phyloP scores from a whole-genome alignment of 1,140 invertebrate genomes.

The Argopecten irradians region DNA sequence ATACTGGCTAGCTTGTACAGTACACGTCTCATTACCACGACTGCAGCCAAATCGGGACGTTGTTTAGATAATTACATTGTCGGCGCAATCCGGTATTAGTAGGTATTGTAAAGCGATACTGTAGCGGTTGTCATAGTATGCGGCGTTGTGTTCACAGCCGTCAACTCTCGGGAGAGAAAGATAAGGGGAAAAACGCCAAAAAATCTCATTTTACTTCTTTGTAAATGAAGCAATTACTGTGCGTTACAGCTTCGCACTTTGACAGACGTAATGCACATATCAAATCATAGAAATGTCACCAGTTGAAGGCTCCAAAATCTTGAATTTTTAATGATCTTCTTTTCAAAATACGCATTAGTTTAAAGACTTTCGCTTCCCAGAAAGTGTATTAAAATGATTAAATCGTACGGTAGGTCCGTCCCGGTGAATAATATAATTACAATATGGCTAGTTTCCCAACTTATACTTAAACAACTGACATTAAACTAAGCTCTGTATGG shows the following conservation, averaged over 20 bases:
- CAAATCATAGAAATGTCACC: constrained; percentile 21
- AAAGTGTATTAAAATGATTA: constrained; percentile 24
- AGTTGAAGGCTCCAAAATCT: constrained; percentile 20
- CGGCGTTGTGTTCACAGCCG: background rate
- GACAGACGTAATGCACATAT: constrained; percentile 16
- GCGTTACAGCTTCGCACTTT: background rate
- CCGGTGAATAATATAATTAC: background rate
- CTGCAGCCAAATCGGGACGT: background rate
- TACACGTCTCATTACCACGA: background rate
- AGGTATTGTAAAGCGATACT: background rate
- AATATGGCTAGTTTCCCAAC: background rate
- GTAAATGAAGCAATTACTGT: constrained; percentile 10
- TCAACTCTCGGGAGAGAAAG: constrained; percentile 2
- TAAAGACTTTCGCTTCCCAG: constrained; percentile 5
- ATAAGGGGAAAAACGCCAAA: constrained; percentile 4
- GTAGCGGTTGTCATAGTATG: background rate
- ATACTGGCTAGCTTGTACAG: background rate
- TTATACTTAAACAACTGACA: background rate
- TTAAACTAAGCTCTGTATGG: background rate
- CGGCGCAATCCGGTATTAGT: background rate
- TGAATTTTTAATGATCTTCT: constrained; percentile 23
- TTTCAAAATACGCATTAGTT: constrained; percentile 11
- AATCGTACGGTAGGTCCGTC: background rate
- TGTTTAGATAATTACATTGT: constrained; percentile 1
- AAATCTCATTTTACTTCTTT: constrained; percentile 19